Conservation (phyloP, 1,140 invertebrate genomes). For the Nasonia giraulti region DNA sequence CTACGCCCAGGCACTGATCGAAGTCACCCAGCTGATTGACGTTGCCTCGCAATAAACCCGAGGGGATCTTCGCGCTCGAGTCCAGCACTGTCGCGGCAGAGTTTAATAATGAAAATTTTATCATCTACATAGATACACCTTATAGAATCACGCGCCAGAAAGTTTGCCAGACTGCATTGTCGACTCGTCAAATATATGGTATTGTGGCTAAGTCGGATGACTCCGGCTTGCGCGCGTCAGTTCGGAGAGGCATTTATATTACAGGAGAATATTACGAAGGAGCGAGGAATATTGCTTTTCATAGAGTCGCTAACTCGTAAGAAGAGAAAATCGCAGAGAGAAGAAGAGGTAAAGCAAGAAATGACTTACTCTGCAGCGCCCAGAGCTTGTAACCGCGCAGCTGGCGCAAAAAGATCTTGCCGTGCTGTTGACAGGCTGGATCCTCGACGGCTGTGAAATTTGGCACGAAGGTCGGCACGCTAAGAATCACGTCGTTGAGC, state of each 20-base stretch:
- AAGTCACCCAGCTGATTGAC: conserved; percentile 83
- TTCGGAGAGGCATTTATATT: background rate
- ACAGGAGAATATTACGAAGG: background rate
- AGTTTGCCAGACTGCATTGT: background rate
- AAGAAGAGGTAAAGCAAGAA: background rate
- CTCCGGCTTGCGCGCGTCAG: background rate
- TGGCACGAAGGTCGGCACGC: conserved; percentile 79
- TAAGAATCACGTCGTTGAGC: conserved; percentile 72
- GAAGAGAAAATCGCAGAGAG: background rate
- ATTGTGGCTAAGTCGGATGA: background rate
- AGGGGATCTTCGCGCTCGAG: conserved; percentile 81
- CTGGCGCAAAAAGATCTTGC: conserved; percentile 80
- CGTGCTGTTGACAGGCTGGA: conserved; percentile 79
- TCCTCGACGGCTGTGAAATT: conserved; percentile 79
- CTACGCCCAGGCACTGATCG: conserved; percentile 79
- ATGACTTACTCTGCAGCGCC: conserved; percentile 81
- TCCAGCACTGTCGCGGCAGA: conserved; percentile 79
- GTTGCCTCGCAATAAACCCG: conserved; percentile 81
- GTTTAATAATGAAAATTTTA: conserved; percentile 38
- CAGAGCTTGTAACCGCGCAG: conserved; percentile 80
- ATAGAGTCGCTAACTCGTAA: background rate
- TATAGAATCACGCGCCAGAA: background rate
- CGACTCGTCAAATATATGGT: background rate
- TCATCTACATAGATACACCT: background rate
- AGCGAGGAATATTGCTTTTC: background rate